phyloP scores from a whole-genome alignment of 2,113 vertebrate species.

The Lepidothrix coronata region DNA sequence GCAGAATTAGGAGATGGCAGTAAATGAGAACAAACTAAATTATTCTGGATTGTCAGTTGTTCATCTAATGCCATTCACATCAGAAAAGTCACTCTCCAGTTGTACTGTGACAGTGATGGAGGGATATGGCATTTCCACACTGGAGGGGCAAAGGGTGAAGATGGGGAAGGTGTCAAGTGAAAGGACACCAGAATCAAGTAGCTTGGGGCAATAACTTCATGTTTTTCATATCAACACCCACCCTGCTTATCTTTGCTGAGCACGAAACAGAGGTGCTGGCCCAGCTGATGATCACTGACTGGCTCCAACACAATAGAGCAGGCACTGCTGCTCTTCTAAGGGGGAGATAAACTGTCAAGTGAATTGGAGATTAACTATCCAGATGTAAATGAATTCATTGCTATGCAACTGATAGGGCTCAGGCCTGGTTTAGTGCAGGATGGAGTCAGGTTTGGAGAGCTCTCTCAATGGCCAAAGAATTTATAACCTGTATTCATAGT shows the following conservation, averaged over 20 bases:
- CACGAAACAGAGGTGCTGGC: neutral
- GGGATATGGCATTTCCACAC: neutral
- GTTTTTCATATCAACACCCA: neutral
- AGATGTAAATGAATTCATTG: conserved; percentile 70
- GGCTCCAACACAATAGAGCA: neutral
- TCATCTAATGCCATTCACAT: neutral
- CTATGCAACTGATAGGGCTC: conserved; percentile 63
- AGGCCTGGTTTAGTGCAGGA: conserved; percentile 44
- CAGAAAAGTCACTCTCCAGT: neutral
- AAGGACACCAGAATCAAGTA: neutral
- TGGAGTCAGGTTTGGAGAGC: conserved; percentile 64
- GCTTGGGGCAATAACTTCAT: neutral
- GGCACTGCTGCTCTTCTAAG: conserved; percentile 5
- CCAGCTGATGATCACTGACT: neutral
- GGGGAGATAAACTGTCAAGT: conserved; percentile 56
- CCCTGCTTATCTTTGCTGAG: neutral
- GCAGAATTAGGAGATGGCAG: neutral
- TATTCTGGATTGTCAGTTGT: neutral
- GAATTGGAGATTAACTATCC: conserved; percentile 58
- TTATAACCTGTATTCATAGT: conserved; percentile 70
- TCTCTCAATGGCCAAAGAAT: conserved; percentile 63
- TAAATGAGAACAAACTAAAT: neutral
- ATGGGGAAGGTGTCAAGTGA: neutral
- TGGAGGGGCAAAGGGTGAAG: neutral
- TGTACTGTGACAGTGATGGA: neutral